phyloP scores from a whole-genome alignment of 2,113 vertebrate species.

The Carollia perspicillata region DNA sequence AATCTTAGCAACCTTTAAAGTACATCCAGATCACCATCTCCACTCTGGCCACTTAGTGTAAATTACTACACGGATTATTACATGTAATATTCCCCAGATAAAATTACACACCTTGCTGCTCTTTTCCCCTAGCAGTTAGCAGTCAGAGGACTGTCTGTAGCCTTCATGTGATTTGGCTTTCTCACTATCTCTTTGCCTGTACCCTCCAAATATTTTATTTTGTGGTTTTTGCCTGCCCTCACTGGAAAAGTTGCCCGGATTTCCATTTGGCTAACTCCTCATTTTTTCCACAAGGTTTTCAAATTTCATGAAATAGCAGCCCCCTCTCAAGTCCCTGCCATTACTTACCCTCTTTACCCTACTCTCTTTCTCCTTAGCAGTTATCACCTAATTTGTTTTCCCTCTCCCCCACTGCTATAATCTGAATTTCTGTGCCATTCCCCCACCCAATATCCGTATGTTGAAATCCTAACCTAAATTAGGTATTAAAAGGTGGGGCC shows the following conservation, averaged over 20 bases:
- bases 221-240: not conserved
- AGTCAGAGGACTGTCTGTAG: not conserved
- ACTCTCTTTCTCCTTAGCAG: not conserved
- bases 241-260: not conserved
- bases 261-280: not conserved
- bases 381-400: not conserved
- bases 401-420: not conserved
- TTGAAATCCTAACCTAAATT: not conserved
- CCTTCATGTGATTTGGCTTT: not conserved
- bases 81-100: not conserved
- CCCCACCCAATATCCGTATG: too few relatives aligned
- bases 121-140: not conserved
- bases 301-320: not conserved
- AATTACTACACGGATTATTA: not conserved
- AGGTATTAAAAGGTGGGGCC: not conserved
- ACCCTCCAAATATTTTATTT: not conserved
- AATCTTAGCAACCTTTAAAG: not conserved
- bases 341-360: not conserved
- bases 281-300: not conserved
- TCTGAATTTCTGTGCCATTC: not conserved
- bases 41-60: not conserved
- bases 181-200: not conserved
- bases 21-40: not conserved
- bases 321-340: not conserved
- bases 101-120: not conserved